Conservation (phyloP, 2,797 vertebrate genomes). For the Arrhamphus sclerolepis region DNA sequence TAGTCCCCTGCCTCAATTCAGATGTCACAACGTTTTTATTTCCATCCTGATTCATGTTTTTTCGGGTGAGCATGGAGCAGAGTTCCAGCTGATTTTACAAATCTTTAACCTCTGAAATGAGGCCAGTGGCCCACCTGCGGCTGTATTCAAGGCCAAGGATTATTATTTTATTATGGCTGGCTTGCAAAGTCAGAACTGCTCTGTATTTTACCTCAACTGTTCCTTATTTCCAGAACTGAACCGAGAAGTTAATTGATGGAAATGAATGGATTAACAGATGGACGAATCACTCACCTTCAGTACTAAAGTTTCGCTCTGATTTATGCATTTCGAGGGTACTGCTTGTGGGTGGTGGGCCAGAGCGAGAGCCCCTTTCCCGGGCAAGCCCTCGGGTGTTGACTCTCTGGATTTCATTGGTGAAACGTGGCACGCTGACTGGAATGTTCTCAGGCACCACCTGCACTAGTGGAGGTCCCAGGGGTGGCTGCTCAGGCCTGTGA, state of each 20-base stretch:
- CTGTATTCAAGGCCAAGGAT: constrained; percentile 31
- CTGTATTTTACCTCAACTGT: constrained; percentile 21
- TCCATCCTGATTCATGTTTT: constrained; percentile 68
- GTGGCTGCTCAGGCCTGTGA: constrained; percentile 70
- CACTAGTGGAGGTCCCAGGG: constrained; percentile 88
- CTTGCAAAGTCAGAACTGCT: constrained; percentile 26
- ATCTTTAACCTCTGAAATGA: constrained; percentile 65
- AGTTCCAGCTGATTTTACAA: constrained; percentile 65
- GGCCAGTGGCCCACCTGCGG: constrained; percentile 54
- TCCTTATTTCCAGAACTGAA: constrained; percentile 20
- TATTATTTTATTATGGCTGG: constrained; percentile 48
- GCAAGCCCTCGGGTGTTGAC: constrained; percentile 75
- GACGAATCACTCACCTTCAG: constrained; percentile 84
- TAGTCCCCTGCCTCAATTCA: constrained; percentile 47
- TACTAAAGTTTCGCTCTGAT: constrained; percentile 83
- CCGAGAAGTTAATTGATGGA: constrained; percentile 19
- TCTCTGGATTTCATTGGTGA: constrained; percentile 93
- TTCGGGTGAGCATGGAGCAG: constrained; percentile 39
- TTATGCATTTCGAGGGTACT: constrained; percentile 85
- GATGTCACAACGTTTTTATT: constrained; percentile 72
- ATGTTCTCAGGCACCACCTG: constrained; percentile 95
- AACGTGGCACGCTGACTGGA: constrained; percentile 87
- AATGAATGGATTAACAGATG: constrained; percentile 10
- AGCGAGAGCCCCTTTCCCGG: constrained; percentile 81
- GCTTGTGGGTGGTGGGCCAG: constrained; percentile 83